These are phyloP conservation scores for Xiphias gladius DNA, from an alignment of 2,113 vertebrate species.

Conservation along the genomic window DNA sequence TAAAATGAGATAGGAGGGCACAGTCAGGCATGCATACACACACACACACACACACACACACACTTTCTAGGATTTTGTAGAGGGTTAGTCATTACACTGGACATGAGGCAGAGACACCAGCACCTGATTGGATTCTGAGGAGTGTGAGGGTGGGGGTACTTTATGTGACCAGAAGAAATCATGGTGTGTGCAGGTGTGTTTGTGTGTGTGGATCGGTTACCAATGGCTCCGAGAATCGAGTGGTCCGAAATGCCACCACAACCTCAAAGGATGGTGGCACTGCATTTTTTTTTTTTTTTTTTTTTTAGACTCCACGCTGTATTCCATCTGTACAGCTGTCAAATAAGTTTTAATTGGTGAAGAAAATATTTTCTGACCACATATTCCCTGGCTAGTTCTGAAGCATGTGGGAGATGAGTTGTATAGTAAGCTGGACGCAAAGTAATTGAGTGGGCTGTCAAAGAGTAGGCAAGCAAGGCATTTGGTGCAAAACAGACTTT, in stretches of 20 bases:
- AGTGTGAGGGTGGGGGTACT: slow-evolving; percentile 5
- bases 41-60: slow-evolving; percentile 26
- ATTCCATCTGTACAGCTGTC: slow-evolving; percentile 11
- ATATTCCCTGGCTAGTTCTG: slow-evolving; percentile 27
- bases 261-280: slow-evolving; percentile 14
- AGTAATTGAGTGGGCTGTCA: slow-evolving; percentile 70
- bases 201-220: slow-evolving; percentile 9
- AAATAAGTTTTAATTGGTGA: slow-evolving; percentile 41
- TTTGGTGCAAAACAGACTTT: slow-evolving; percentile 74
- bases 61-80: slow-evolving; percentile 13
- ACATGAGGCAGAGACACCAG: slow-evolving; percentile 36
- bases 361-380: slow-evolving; percentile 46
- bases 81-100: slow-evolving; percentile 48
- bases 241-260: slow-evolving; percentile 9
- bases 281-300: too few species aligned
- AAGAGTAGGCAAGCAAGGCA: slow-evolving; percentile 63
- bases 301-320: slow-evolving; percentile 29
- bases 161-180: not conserved
- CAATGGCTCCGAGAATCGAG: slow-evolving; percentile 15
- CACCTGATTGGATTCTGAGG: slow-evolving; percentile 35
- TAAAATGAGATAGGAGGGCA: slow-evolving; percentile 20
- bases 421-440: slow-evolving; percentile 56
- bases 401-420: slow-evolving; percentile 64
- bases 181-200: not conserved
- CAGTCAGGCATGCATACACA: slow-evolving; percentile 2